A percentile compares a stretch with the other conserved stretches of the same genome.
phyloP scores from a whole-genome alignment of 2,888 invertebrate species.

The Stramonita haemastoma region DNA sequence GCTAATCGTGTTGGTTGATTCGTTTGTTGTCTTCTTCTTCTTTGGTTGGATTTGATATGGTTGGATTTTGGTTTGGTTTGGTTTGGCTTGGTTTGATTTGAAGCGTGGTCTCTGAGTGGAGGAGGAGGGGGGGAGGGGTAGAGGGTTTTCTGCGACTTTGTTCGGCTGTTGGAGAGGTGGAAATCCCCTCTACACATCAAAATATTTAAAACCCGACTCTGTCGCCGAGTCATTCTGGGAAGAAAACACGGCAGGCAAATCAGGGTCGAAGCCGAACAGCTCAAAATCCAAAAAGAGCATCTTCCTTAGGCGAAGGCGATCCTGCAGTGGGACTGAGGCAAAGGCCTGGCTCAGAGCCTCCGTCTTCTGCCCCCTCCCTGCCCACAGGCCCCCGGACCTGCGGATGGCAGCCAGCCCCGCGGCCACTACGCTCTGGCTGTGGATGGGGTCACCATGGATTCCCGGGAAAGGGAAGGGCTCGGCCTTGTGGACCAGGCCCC shows the following conservation, averaged over 20 bases:
- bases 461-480: constrained; percentile 55
- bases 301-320: background rate
- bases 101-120: too few species aligned
- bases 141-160: too few species aligned
- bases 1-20: too few species aligned
- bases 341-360: constrained; percentile 40
- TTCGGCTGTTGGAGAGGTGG: too few species aligned
- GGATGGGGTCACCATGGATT: constrained; percentile 44
- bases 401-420: constrained; percentile 52
- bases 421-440: constrained; percentile 51
- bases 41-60: too few species aligned
- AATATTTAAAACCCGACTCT: background rate
- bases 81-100: too few species aligned
- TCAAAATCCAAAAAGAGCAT: constrained; percentile 27
- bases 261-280: constrained; percentile 34
- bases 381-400: constrained; percentile 49
- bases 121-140: too few species aligned
- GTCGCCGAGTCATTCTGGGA: background rate
- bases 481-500: constrained; percentile 61
- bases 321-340: background rate
- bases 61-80: too few species aligned
- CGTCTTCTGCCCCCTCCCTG: constrained; percentile 50
- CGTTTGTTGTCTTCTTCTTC: too few species aligned
- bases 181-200: background rate
- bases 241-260: background rate